Evolutionary conservation across 2,113 vertebrate genomes (phyloP).

Genomic region (Acinonyx jubatus): DNA sequence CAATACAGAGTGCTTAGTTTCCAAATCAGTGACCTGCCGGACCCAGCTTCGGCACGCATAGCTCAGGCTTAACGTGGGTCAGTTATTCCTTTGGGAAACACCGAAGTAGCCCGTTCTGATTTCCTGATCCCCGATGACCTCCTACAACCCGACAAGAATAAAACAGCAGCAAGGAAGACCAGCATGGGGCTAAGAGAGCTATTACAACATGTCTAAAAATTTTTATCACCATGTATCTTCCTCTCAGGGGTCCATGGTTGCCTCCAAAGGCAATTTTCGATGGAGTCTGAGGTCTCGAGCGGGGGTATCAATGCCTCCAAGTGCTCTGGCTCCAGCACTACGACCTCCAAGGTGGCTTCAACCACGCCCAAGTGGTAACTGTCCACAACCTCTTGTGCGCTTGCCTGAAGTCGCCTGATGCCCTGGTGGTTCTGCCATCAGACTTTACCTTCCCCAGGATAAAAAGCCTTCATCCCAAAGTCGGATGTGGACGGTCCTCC

Average conservation of each 20-base stretch:
- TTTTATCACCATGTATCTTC: neutral
- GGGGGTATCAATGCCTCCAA: neutral
- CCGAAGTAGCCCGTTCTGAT: neutral
- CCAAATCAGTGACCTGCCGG: neutral
- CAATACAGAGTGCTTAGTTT: neutral
- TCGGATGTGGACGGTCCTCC: neutral
- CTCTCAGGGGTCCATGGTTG: neutral
- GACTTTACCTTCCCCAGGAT: neutral
- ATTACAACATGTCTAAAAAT: neutral
- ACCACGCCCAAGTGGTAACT: neutral
- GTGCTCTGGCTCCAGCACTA: neutral
- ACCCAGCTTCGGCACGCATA: fast-evolving
- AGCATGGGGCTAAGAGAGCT: fast-evolving
- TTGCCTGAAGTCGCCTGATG: neutral
- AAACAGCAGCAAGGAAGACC: neutral
- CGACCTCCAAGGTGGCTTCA: neutral
- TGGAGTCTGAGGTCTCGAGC: neutral
- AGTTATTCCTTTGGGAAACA: neutral
- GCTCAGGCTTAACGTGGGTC: neutral
- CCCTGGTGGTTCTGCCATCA: neutral
- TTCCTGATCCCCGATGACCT: neutral
- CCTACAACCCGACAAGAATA: neutral
- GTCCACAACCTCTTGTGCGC: neutral
- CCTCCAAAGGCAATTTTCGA: neutral
- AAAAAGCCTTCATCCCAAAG: neutral